Base-by-base conservation (phyloP, 1,140 invertebrate genomes). In the Drosophila sp. region DNA sequence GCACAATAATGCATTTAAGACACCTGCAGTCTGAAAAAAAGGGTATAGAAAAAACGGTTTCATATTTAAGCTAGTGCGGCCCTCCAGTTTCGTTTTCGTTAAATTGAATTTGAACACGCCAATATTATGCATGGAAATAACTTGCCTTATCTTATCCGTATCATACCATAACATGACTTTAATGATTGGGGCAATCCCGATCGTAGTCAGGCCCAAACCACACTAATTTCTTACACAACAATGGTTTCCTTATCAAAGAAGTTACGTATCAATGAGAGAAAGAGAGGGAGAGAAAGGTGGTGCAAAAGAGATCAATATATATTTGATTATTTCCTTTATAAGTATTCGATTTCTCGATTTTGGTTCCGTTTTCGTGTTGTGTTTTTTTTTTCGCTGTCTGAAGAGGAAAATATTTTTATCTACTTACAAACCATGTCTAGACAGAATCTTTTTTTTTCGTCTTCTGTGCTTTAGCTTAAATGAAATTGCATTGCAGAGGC, bases 101-200 rank as follows among this genome's bases (percentile, higher is more conserved):
- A 77, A 85, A 85, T 86, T 68, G 82, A 64, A 61, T 85, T 85
- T 80, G 4, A 64, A 78, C 81, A 86, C 67, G 73, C 79, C 72
- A 73, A 63, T 58, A 58, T 58, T 58, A 30, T 55, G 56, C 38
- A 40, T 29, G 44, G 63, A 56, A 61, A 58, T 68, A 62, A 62
- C 68, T 73, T 67, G 72, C 73, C 69, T 85, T 86, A 85, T 85
- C 81, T 85, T 86, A 85, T 85, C 81, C 81, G 71, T 66, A 86
- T 38, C 35, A 38, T 30, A 30, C 30, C 30, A 30, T 41, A 41
- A 73, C 79, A 80, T 69, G 54, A 61, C 50, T 85, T 77, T 58
- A 80, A 77, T 76, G 83, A 75, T 50, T 80, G 76, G 69, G 71
- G 80, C 65, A 71, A 83, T 78, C 62, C 50, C 44, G 44, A 47